Evolutionary conservation across 2,888 invertebrate species (phyloP), one percentile per base, ranked within the genome.

Genomic region (Aethes cnicana): DNA sequence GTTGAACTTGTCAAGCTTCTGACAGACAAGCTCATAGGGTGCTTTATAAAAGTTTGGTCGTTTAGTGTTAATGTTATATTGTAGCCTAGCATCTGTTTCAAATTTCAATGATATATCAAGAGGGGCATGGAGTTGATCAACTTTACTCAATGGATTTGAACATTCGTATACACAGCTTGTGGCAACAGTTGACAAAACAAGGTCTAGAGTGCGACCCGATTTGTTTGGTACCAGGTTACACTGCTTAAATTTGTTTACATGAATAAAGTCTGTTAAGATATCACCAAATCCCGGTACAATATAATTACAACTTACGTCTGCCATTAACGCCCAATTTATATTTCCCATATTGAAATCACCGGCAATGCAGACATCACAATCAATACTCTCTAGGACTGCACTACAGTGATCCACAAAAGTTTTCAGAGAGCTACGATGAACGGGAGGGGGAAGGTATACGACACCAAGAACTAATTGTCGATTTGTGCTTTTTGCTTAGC

Each of bases 251-350:
- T 21, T 16, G 17, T 35, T 35, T 12, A 26, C n/a, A 5, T 16
- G 8, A 3, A 50, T 28, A 28, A 50, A 50, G 20, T 50, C 43
- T 12, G 20, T 20, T 7, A 50, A n/a, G 12, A 18, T 21, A n/a
- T 42, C 9, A 25, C n/a, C 2, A 25, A 25, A 25, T 7, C 25
- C 25, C n/a, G 25, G 14, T 35, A 20, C 50, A 17, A 42, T 2
- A 35, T 14, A 12, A 36, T n/a, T 16, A 16, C 28, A 4, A 17
- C n/a, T 28, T n/a, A 3, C 18, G 16, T 2, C 18, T 7, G 11
- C 11, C 4, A 28, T 7, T 28, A 12, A 11, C 2, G 4, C 18
- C 37, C 35, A 30, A n/a, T 25, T 12, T n/a, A 47, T 9, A 17
- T 16, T 25, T 4, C 16, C 12, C 2, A 47, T 6, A 14, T 47